These are phyloP conservation scores for Leistus spinibarbis DNA, from an alignment of 2,888 invertebrate genomes.

Conservation along the genomic window DNA sequence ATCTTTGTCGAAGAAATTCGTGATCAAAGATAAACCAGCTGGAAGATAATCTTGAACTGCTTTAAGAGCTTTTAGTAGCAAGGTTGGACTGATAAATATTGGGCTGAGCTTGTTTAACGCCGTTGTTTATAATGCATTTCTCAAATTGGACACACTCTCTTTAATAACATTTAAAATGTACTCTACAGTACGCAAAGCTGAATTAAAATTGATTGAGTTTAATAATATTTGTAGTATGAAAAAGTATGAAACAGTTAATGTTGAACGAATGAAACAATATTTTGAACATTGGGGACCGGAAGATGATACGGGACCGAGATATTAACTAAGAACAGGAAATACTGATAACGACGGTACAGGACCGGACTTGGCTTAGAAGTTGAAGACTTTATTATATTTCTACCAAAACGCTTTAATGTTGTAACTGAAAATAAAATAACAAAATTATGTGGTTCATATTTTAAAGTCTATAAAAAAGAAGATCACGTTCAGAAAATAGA, in stretches of 20 bases:
- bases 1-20: neutral
- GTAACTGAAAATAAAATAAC: no score
- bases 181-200: neutral
- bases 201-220: neutral
- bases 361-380: no score
- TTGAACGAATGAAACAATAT: neutral
- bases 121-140: constrained; percentile 17
- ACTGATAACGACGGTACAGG: no score
- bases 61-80: constrained; percentile 3
- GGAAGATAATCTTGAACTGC: constrained; percentile 7
- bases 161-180: constrained; percentile 25
- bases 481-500: no score
- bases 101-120: constrained; percentile 23
- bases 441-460: no score
- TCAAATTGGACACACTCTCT: constrained; percentile 12
- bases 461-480: no score
- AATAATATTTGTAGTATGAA: no score
- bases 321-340: no score
- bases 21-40: neutral
- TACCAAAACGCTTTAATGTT: no score
- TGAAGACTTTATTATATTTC: no score
- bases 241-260: neutral
- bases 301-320: no score
- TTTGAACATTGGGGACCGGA: neutral
- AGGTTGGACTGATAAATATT: constrained; percentile 15